Base-by-base conservation (phyloP, 2,888 invertebrate genomes). In the Marasmarcha lunaedactyla region DNA sequence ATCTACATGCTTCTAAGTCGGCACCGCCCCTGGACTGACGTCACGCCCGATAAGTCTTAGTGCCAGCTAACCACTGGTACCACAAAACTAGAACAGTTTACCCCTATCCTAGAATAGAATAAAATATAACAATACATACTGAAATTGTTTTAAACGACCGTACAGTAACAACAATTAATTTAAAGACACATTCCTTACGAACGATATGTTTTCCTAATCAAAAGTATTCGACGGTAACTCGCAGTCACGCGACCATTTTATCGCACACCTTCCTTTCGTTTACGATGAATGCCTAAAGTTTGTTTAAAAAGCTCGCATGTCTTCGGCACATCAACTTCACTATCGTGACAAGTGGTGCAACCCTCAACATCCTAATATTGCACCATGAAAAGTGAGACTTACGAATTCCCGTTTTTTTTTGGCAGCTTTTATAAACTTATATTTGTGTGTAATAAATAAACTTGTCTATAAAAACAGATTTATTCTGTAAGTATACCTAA, bases 1-100 rank as follows among this genome's bases (percentile, higher is more conserved):
- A 83, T 83, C 83, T 81, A 78, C 78, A 79, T 73, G 71, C 72
- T 59, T 78, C 71, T 72, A 77, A 66, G 72, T 72, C 71, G 73
- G 74, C 77, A 69, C 74, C 74, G 70, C 73, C 74, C 71, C 57
- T 68, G 65, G 67, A 69, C 70, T 76, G 77, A 79, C 79, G 76
- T 77, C 76, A 78, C 71, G 63, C 34, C 67, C 68, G 66, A 72
- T 69, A 76, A 69, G 66, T 56, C 56, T 64, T 66, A 77, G 78
- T 77, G 72, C 81, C 78, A 76, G 69, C 65, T 63, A 67, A 63
- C 60, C 57, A 60, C 66, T 73, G 74, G 78, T 74, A 78, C 78
- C 69, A 67, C 55, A 59, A 57, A 53, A 51, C 59, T 59, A 52
- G 47, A 48, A 53, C 50, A 58, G 55, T 50, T 15, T 30, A 20